Base-by-base conservation (phyloP, 2,888 invertebrate genomes). In the Lottia gigantea region DNA sequence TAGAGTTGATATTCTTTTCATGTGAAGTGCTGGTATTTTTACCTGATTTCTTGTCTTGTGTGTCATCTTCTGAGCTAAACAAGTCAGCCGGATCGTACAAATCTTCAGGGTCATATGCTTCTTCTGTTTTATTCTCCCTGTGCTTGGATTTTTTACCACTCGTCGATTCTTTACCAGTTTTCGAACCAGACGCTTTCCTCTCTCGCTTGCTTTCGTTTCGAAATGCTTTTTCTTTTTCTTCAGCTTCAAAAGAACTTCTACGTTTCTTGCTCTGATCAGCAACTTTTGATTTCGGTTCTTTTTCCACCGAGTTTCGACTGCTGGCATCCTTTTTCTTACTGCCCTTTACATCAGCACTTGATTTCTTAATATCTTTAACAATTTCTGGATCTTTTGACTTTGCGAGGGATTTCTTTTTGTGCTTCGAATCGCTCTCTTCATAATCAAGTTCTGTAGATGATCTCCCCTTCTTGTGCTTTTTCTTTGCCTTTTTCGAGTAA, bases 211-310 rank as follows among this genome's bases (percentile, higher is more conserved):
- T 68, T 26, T 62, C 46, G 46, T 65, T n/a, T 47, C 49, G 19
- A 62, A 19, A 23, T 23, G 19, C 19, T 23, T 55, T 69, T 46
- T 64, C 65, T 62, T 55, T 66, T 63, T 72, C 68, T 31, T 68
- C 66, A 12, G 64, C 71, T 55, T 15, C 63, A 61, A 68, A 72
- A 49, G 19, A 40, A 40, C 68, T 73, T 63, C 70, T 72, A 66
- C 70, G 68, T 55, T 49, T 68, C 40, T 55, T 61, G 25, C n/a
- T 71, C 0, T 71, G 70, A 25, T 26, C 74, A 64, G 46, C 66
- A 31, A 65, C 68, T 62, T 46, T 67, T 16, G 46, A 47, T 15
- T 25, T 68, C 62, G 12, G 25, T 40, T 64, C 64, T 67, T 40
- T 68, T 55, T 70, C 66, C 14, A 23, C 55, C 11, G 68, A 55